These are phyloP conservation scores for Cerceris rybyensis DNA, from an alignment of 2,888 invertebrate genomes.

Conservation along the genomic window DNA sequence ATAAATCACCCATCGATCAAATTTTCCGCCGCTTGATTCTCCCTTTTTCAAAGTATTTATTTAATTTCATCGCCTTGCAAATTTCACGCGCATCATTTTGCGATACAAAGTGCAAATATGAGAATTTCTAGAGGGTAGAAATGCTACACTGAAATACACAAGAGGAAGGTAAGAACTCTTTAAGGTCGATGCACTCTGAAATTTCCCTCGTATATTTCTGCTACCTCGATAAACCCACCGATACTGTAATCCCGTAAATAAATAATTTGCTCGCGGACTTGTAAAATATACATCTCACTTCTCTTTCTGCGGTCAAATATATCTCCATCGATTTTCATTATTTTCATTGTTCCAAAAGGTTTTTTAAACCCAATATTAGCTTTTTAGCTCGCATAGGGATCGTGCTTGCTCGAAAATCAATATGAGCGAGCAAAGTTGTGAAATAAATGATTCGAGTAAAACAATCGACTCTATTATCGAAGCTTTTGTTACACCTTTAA, in stretches of 20 bases:
- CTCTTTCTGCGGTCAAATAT: not conserved
- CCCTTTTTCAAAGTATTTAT: too few species aligned
- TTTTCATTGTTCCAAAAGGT: not conserved
- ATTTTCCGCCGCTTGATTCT: too few species aligned
- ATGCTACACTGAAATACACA: slow-evolving; percentile 33
- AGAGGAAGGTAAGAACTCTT: slow-evolving; percentile 42
- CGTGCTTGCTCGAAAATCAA: too few species aligned
- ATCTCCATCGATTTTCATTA: not conserved
- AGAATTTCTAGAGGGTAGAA: not conserved
- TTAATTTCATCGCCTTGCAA: too few species aligned
- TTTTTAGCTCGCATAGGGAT: too few species aligned
- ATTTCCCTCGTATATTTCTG: slow-evolving; percentile 30
- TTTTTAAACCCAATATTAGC: too few species aligned
- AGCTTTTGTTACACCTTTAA: too few species aligned
- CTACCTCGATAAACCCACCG: slow-evolving; percentile 26
- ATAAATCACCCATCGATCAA: too few species aligned
- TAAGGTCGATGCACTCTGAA: slow-evolving; percentile 5
- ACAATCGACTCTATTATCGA: too few species aligned
- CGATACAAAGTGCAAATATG: slow-evolving; percentile 18
- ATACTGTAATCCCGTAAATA: slow-evolving; percentile 14
- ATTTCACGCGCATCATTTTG: slow-evolving; percentile 1
- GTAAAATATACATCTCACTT: not conserved
- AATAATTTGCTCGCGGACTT: slow-evolving; percentile 19
- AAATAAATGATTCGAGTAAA: too few species aligned
- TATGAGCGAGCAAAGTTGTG: too few species aligned